Evolutionary conservation across 2,113 vertebrate genomes (phyloP).

Genomic region (Phrynocephalus versicolor): DNA sequence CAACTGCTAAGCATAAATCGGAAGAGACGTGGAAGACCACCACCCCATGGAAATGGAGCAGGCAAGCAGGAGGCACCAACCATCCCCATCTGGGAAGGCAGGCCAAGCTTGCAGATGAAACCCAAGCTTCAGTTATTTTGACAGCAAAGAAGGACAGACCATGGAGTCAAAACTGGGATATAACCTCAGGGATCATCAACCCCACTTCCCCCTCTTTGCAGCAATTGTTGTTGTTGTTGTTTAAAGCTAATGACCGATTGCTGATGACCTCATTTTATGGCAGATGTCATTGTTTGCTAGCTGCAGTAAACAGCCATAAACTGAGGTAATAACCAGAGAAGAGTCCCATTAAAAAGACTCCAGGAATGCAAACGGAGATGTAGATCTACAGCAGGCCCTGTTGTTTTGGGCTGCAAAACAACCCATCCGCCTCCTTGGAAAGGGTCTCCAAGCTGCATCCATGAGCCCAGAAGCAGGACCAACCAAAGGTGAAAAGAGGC

Average conservation of each 20-base stretch:
- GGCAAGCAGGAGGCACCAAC: too few relatives aligned
- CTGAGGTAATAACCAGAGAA: conserved; percentile 12
- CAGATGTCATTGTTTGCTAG: conserved; percentile 7
- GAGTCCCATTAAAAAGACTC: conserved; percentile 18
- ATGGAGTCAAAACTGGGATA: neutral
- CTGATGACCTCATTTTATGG: conserved; percentile 33
- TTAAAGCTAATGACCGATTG: neutral
- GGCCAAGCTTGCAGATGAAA: too few relatives aligned
- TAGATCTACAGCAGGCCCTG: neutral
- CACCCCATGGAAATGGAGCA: too few relatives aligned
- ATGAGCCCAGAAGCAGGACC: neutral
- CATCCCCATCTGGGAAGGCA: too few relatives aligned
- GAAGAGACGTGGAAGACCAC: fast-evolving
- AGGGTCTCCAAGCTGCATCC: neutral
- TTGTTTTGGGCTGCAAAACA: neutral
- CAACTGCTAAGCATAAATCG: conserved; percentile 27
- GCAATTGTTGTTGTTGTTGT: too few relatives aligned
- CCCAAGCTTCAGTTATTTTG: too few relatives aligned
- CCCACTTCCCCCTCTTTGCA: neutral
- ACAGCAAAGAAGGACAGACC: neutral
- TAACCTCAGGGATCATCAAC: neutral
- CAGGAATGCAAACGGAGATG: neutral
- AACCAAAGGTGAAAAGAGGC: neutral
- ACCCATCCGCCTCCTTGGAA: too few relatives aligned
- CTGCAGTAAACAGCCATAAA: conserved; percentile 22